These are phyloP conservation scores for Caenorhabditis sp. DNA, from an alignment of 2,888 invertebrate species.

Conservation along the genomic window DNA sequence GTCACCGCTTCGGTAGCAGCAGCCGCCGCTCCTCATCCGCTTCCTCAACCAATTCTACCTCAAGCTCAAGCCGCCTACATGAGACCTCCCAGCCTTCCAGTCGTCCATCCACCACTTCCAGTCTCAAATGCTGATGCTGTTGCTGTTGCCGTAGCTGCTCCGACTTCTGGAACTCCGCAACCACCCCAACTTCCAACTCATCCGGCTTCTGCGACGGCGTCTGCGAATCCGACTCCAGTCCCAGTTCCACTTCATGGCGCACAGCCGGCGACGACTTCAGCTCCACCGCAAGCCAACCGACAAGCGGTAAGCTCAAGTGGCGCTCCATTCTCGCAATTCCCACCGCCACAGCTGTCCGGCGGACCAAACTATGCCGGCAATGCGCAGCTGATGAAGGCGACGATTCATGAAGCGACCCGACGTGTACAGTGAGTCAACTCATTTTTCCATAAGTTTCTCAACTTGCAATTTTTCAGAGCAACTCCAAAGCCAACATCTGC, in stretches of 20 bases:
- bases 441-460: no score
- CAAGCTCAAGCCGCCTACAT: not conserved
- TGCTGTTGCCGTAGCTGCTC: not conserved
- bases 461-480: conserved; percentile 31
- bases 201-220: not conserved
- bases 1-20: no score
- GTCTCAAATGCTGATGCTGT: not conserved
- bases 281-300: not conserved
- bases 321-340: conserved; percentile 40
- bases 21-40: no score
- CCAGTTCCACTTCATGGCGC: no score
- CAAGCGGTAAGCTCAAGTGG: not conserved
- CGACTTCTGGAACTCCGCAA: not conserved
- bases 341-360: conserved; percentile 54
- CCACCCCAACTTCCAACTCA: not conserved
- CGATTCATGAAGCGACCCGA: conserved; percentile 64
- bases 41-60: not conserved
- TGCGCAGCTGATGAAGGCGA: conserved; percentile 65
- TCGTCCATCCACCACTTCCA: not conserved
- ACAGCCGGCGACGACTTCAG: no score
- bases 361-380: conserved; percentile 58
- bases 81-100: not conserved
- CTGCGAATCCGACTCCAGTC: not conserved
- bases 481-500: conserved; percentile 49
- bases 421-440: conserved; percentile 60